Percentiles rank a stretch among this genome's conserved stretches.
These are phyloP conservation scores for Nicator chloris DNA, from an alignment of 2,113 vertebrate genomes.

Conservation along the genomic window DNA sequence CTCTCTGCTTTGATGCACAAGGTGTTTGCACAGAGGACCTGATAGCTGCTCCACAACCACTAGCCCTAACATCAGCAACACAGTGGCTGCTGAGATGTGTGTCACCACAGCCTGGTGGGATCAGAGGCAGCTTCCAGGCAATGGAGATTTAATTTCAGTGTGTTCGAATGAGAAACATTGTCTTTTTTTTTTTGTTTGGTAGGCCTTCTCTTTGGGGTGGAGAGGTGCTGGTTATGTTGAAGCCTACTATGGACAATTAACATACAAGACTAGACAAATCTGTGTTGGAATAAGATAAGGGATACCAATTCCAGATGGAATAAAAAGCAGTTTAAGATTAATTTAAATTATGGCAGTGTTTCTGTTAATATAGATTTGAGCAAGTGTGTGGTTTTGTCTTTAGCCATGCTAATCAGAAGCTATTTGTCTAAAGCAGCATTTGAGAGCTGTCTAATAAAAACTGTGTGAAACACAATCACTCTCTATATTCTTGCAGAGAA, in stretches of 20 bases:
- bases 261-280: not conserved
- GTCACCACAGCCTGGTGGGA: not conserved
- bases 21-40: not conserved
- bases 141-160: not conserved
- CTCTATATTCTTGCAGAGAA: not conserved
- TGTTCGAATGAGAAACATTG: not conserved
- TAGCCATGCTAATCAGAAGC: not conserved
- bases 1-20: not conserved
- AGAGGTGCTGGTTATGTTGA: not conserved
- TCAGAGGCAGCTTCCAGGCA: not conserved
- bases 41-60: not conserved
- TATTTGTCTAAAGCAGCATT: not conserved
- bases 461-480: not conserved
- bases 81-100: not conserved
- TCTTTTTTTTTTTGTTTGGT: not conserved
- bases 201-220: not conserved
- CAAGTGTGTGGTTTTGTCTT: not conserved
- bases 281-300: not conserved
- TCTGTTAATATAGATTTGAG: not conserved
- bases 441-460: not conserved
- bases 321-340: not conserved
- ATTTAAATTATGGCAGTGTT: not conserved
- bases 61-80: not conserved
- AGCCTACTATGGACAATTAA: not conserved
- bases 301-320: not conserved